phyloP scores from a whole-genome alignment of 1,140 invertebrate genomes.

The Stegodyphus dumicola region DNA sequence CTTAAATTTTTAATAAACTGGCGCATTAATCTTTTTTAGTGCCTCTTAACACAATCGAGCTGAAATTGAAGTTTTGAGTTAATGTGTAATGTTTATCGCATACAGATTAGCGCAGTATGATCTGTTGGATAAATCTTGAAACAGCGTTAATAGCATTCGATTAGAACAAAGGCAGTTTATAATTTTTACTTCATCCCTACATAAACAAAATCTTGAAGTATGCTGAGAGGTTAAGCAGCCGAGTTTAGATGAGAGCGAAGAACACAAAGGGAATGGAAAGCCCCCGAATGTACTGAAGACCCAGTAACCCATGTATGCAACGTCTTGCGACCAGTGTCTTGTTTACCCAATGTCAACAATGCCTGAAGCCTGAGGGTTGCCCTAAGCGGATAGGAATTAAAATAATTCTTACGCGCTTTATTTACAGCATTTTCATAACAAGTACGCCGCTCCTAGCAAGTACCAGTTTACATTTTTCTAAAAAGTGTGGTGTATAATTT shows the following conservation, averaged over 20 bases:
- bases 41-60: no score
- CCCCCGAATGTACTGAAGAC: constrained; percentile 15
- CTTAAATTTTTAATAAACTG: no score
- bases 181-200: constrained; percentile 11
- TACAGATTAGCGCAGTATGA: no score
- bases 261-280: constrained; percentile 20
- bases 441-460: no score
- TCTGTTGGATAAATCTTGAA: no score
- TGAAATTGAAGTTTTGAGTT: no score
- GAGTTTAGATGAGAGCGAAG: background rate
- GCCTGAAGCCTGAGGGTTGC: constrained; percentile 18
- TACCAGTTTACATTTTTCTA: no score
- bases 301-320: constrained; percentile 48
- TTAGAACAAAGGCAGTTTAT: no score
- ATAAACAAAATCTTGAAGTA: background rate
- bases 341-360: constrained; percentile 13
- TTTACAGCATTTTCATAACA: background rate
- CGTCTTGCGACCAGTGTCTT: constrained; percentile 34
- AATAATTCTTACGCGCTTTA: background rate
- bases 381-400: constrained; percentile 28
- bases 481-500: no score
- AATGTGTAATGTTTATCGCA: no score
- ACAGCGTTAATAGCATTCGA: no score
- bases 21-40: no score
- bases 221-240: background rate